These are phyloP conservation scores for Plecotus auritus DNA, from an alignment of 2,113 vertebrate species.

Conservation along the genomic window DNA sequence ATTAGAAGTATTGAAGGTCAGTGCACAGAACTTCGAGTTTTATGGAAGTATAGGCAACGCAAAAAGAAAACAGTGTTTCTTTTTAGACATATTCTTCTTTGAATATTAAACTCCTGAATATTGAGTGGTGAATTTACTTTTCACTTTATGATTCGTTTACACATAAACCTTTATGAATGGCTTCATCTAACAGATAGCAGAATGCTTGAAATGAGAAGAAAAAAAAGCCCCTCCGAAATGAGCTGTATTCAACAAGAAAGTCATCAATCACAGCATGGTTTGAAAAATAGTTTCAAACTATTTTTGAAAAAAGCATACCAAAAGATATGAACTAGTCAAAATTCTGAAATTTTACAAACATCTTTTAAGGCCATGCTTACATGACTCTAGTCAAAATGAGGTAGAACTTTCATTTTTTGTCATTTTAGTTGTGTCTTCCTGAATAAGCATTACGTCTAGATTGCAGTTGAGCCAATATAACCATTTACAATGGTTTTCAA, in stretches of 20 bases:
- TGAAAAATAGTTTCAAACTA: constrained; percentile 24
- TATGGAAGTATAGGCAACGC: neutral
- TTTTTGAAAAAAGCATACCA: neutral
- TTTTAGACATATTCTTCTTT: neutral
- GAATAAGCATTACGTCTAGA: neutral
- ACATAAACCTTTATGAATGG: neutral
- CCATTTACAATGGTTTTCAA: neutral
- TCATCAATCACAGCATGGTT: neutral
- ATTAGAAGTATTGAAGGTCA: neutral
- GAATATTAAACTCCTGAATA: neutral
- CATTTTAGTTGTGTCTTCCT: neutral
- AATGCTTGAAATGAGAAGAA: constrained; percentile 15
- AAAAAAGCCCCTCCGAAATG: neutral
- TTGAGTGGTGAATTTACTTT: neutral
- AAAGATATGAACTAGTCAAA: constrained; percentile 26
- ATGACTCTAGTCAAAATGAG: neutral
- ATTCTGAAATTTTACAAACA: neutral
- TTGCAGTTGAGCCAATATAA: neutral
- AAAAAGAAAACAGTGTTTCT: neutral
- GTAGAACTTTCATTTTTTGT: neutral
- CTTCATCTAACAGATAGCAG: neutral
- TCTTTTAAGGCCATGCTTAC: neutral
- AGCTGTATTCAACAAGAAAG: constrained; percentile 29
- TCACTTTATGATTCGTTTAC: constrained; percentile 40
- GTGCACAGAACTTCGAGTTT: neutral